A percentile compares a stretch with the other conserved stretches of the same genome.
Evolutionary conservation across 2,888 invertebrate genomes (phyloP).

Genomic region (Megaustenia siamemsis): DNA sequence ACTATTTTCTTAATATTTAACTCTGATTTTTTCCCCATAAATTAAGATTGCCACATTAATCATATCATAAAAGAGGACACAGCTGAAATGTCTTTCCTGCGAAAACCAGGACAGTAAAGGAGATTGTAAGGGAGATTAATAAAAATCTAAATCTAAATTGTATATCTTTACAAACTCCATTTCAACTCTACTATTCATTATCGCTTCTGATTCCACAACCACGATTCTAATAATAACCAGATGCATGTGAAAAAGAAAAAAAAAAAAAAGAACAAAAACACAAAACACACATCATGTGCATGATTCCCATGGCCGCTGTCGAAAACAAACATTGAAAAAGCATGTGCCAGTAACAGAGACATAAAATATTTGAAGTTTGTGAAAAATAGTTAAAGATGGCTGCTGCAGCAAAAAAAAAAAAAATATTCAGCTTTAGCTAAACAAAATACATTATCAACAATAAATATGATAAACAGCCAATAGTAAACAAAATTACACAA

Average conservation of each 20-base stretch:
- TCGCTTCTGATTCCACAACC: no score
- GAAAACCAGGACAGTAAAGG: no score
- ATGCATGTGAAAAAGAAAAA: neutral
- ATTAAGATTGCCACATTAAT: no score
- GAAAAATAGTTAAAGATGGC: neutral
- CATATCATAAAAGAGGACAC: no score
- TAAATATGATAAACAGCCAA: neutral
- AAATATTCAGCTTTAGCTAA: neutral
- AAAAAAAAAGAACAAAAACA: neutral
- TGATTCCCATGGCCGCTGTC: neutral
- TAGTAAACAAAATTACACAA: neutral
- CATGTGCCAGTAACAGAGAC: no score
- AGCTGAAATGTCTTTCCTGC: no score
- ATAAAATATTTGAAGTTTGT: neutral
- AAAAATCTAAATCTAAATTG: no score
- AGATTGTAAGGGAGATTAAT: no score
- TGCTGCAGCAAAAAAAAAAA: neutral
- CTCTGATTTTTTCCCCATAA: no score
- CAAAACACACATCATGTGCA: neutral
- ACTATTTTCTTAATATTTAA: no score
- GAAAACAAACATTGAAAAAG: neutral
- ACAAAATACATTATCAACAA: neutral
- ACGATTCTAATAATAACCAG: neutral
- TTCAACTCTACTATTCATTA: no score
- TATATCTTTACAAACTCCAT: no score